Conservation (phyloP, 2,888 invertebrate species). For the Mimumesa dahlbomi region DNA sequence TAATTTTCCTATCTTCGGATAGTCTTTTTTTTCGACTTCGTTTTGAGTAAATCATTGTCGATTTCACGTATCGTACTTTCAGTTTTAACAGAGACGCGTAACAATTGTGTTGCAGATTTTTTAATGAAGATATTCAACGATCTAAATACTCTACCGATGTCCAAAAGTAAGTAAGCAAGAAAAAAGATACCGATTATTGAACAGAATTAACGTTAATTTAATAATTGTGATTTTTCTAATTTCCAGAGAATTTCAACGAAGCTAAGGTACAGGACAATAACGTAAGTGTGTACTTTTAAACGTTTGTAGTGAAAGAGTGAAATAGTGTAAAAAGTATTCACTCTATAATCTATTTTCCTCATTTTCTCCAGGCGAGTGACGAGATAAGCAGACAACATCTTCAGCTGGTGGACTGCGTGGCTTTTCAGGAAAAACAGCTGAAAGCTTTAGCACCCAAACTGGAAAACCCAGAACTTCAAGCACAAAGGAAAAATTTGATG, state of each 20-base stretch:
- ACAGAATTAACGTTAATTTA: too few species aligned
- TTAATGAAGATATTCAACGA: constrained; percentile 71
- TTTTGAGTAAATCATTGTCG: too few species aligned
- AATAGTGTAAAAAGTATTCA: background rate
- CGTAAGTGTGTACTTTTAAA: constrained; percentile 61
- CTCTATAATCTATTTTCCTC: background rate
- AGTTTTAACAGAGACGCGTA: too few species aligned
- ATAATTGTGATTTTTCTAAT: too few species aligned
- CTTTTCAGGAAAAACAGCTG: constrained; percentile 71
- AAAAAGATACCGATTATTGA: too few species aligned
- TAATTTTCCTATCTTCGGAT: background rate
- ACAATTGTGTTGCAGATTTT: constrained; percentile 71
- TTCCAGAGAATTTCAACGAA: constrained; percentile 68
- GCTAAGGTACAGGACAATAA: constrained; percentile 60
- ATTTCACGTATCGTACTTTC: too few species aligned
- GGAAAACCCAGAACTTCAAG: constrained; percentile 67
- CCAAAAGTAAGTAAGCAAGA: constrained; percentile 72
- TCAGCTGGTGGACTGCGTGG: constrained; percentile 71
- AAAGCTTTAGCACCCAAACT: constrained; percentile 72
- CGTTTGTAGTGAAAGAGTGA: background rate
- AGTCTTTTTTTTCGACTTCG: background rate
- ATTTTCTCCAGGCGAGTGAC: constrained; percentile 67
- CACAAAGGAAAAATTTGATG: constrained; percentile 69
- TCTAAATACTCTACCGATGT: constrained; percentile 63
- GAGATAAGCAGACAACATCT: constrained; percentile 70